phyloP scores from a whole-genome alignment of 2,888 invertebrate species.

The Himalopsyche kuldschensis region DNA sequence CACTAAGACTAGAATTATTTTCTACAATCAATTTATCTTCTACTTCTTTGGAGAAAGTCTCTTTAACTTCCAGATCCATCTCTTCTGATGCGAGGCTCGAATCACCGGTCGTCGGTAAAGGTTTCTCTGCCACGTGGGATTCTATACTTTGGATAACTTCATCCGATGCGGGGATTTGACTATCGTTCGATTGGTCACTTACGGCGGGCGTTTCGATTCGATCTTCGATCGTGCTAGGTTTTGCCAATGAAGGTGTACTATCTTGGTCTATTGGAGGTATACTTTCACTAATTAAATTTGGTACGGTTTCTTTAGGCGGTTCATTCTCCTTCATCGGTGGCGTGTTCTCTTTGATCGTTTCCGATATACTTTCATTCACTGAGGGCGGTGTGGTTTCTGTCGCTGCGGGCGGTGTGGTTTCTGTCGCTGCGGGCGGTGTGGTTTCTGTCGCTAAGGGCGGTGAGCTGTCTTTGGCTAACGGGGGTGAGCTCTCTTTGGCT shows the following conservation, averaged over 20 bases:
- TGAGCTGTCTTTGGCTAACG: background rate
- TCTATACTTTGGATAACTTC: background rate
- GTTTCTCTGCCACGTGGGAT: background rate
- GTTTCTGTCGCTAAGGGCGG: background rate
- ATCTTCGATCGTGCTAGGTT: background rate
- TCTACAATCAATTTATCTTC: constrained; percentile 11
- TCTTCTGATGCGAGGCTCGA: background rate
- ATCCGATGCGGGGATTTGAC: background rate
- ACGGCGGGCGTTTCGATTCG: background rate
- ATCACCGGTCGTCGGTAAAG: background rate
- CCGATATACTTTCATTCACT: background rate
- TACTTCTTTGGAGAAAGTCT: constrained; percentile 13
- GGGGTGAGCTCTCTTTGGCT: background rate
- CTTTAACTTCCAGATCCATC: background rate
- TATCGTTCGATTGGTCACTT: background rate
- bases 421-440: background rate
- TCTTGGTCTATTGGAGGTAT: background rate
- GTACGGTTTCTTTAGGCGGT: background rate
- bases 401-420: background rate
- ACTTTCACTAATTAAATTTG: background rate
- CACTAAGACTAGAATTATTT: constrained; percentile 3
- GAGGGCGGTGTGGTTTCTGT: background rate
- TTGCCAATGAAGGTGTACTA: background rate
- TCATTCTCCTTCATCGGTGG: background rate
- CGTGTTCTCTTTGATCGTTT: background rate